phyloP scores from a whole-genome alignment of 2,888 invertebrate genomes.

The Ypsolopha sequella region DNA sequence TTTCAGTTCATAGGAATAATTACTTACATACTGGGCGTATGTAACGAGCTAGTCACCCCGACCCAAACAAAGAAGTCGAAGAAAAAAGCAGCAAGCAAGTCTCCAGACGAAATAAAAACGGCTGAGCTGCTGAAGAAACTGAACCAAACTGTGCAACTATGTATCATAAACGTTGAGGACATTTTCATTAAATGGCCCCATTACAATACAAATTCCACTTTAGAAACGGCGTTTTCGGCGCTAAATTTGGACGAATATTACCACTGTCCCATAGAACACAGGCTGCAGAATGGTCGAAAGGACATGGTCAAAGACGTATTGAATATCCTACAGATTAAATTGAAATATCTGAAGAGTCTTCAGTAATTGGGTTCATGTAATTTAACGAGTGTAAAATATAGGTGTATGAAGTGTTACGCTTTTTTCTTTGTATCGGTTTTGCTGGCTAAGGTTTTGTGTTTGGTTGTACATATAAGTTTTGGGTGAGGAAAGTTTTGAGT shows the following conservation, averaged over 20 bases:
- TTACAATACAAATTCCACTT: constrained; percentile 28
- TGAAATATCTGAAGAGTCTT: constrained; percentile 58
- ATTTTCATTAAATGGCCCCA: constrained; percentile 53
- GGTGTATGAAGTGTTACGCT: not conserved
- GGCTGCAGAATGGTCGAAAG: constrained; percentile 58
- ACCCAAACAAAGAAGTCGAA: constrained; percentile 67
- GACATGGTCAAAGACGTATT: constrained; percentile 63
- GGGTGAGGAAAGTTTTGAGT: too few species aligned
- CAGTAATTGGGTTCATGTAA: not conserved
- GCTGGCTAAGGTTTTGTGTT: too few species aligned
- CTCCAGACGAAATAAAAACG: constrained; percentile 51
- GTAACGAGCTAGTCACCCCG: constrained; percentile 62
- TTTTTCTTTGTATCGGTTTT: too few species aligned
- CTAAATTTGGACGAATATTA: constrained; percentile 41
- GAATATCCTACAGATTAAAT: constrained; percentile 65
- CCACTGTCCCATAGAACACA: constrained; percentile 46
- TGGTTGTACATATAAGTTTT: too few species aligned
- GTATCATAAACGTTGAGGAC: constrained; percentile 42
- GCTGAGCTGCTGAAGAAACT: constrained; percentile 34
- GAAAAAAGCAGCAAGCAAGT: constrained; percentile 59
- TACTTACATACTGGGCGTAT: constrained; percentile 67
- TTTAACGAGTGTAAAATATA: not conserved
- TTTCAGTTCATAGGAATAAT: constrained; percentile 71
- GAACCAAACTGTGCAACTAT: constrained; percentile 37
- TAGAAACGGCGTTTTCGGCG: constrained; percentile 46